Conservation (phyloP, 1,140 invertebrate species). For the Bombus sylvicola region DNA sequence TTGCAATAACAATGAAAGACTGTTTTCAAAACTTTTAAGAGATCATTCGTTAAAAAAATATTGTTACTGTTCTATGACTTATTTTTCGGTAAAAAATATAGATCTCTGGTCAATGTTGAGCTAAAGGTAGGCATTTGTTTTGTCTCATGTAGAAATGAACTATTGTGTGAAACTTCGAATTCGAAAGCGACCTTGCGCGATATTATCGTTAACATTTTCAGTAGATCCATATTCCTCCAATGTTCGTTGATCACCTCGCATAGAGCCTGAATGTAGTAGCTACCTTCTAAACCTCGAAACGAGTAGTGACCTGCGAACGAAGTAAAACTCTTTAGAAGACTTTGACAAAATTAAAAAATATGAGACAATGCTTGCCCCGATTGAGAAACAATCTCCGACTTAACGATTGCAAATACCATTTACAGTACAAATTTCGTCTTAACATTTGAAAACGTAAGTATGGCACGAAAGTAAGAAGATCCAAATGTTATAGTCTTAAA, state of each 20-base stretch:
- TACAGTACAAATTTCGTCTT: no score
- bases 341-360: neutral
- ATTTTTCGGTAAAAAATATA: conserved; percentile 78
- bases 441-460: no score
- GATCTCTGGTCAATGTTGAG: conserved; percentile 86
- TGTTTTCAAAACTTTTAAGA: neutral
- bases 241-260: conserved; percentile 83
- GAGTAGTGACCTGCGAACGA: conserved; percentile 79
- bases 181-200: conserved; percentile 86
- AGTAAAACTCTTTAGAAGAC: neutral
- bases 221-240: conserved; percentile 83
- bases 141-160: conserved; percentile 83
- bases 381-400: neutral
- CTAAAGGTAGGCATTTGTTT: conserved; percentile 88
- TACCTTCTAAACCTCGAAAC: conserved; percentile 88
- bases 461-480: no score
- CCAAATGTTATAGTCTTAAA: no score
- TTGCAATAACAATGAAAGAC: neutral
- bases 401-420: neutral
- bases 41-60: neutral
- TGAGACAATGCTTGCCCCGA: neutral
- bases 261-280: conserved; percentile 89
- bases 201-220: conserved; percentile 86
- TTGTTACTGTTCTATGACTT: neutral
- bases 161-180: conserved; percentile 82